Conservation (phyloP, 1,140 invertebrate genomes). For the Magallana gigas region DNA sequence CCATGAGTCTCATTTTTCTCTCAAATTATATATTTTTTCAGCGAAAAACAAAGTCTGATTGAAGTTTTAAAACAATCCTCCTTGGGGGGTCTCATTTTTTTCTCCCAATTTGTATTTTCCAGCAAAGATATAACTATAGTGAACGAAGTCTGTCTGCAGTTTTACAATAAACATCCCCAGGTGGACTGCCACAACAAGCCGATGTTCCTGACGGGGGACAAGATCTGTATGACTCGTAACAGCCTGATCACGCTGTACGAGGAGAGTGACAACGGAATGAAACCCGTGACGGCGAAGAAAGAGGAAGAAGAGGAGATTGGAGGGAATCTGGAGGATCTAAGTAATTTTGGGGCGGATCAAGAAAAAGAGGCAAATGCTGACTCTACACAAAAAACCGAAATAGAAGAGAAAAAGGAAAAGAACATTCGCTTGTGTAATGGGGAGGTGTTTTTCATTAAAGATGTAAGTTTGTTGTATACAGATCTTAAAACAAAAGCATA, state of each 20-base stretch:
- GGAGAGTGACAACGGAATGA: conserved; percentile 13
- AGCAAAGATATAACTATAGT: conserved; percentile 72
- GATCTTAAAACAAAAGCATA: no score
- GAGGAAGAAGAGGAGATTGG: conserved; percentile 31
- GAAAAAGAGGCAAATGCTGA: background rate
- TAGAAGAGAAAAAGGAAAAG: conserved; percentile 40
- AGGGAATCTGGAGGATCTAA: conserved; percentile 32
- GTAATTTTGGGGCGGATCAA: conserved; percentile 10
- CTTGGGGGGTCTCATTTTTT: no score
- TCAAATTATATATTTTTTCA: no score
- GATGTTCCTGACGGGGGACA: conserved; percentile 68
- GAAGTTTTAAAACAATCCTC: no score
- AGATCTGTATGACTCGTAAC: conserved; percentile 74
- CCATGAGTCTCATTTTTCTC: no score
- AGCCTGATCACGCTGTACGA: conserved; percentile 62
- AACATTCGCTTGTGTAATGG: conserved; percentile 73
- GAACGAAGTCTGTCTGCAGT: conserved; percentile 72
- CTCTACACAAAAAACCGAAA: background rate
- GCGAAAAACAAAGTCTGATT: no score
- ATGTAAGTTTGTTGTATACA: conserved; percentile 59
- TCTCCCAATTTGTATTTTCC: conserved; percentile 39
- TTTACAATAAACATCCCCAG: conserved; percentile 69
- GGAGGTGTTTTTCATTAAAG: conserved; percentile 75
- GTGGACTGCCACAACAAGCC: conserved; percentile 56
- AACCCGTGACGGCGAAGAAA: background rate